Conservation (phyloP, 2,113 vertebrate genomes). For the Syngnathus typhle region DNA sequence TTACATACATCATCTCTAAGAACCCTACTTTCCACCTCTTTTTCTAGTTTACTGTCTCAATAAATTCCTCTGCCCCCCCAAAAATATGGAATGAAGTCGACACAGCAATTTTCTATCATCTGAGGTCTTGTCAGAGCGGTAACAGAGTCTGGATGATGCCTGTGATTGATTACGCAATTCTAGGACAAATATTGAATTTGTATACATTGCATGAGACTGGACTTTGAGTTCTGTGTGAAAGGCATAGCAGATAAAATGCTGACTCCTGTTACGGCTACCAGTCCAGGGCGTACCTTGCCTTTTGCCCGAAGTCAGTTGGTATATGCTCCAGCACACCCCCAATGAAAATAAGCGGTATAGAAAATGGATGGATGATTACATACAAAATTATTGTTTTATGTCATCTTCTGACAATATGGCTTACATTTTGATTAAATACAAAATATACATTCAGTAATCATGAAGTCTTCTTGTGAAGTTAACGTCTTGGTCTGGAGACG, state of each 20-base stretch:
- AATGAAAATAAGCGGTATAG: neutral
- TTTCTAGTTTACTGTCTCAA: neutral
- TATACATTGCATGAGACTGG: neutral
- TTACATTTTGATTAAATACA: neutral
- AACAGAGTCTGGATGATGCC: neutral
- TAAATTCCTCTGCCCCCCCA: neutral
- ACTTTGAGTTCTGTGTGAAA: neutral
- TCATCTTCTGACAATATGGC: neutral
- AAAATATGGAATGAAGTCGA: neutral
- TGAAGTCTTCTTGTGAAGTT: conserved; percentile 11
- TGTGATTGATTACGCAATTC: neutral
- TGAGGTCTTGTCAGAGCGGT: neutral
- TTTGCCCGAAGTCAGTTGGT: neutral
- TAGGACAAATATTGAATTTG: neutral
- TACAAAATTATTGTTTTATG: neutral
- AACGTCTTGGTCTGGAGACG: conserved; percentile 11
- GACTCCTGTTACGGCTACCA: neutral
- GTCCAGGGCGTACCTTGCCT: too few relatives aligned
- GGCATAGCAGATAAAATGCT: neutral
- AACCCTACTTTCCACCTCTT: neutral
- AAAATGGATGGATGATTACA: conserved; percentile 11
- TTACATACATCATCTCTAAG: neutral
- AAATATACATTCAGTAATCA: neutral
- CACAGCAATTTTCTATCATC: neutral
- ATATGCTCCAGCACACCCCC: neutral